Base-by-base conservation (phyloP, 2,797 vertebrate genomes). In the Siniperca obscura region DNA sequence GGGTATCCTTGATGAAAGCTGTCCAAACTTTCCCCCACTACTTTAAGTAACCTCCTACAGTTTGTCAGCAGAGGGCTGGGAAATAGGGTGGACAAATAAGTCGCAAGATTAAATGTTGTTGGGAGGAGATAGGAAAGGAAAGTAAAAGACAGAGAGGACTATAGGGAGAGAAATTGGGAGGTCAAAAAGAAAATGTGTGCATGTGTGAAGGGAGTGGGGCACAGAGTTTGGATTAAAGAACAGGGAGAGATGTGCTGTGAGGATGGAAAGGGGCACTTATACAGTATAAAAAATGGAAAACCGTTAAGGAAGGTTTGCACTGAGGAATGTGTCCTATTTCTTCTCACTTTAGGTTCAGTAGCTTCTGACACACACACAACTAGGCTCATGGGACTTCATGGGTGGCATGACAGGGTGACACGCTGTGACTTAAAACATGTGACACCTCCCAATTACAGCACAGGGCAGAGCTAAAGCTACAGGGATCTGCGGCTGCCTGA, bases 11-110 rank as follows among this genome's bases (percentile, higher is more conserved):
- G 91, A 95, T 94, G 93, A 95, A 95, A 93, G 88, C 94, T 94
- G 92, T 94, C 93, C 90, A 95, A 95, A 95, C 91, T 95, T 93
- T 91, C 79, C 84, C 84, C 76, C 68, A 36, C 88, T 74, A 79
- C 92, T 93, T 92, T 94, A 92, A 95, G 94, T 90, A 94, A 93
- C 92, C 88, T 94, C 94, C 90, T 84, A 89, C 90, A 90, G 92
- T 94, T 93, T 92, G 93, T 94, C 94, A 94, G 93, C 65, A 19
- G 84, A 92, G 87, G 81, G 85, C 90, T 88, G 80, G 80, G 82
- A 89, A 90, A 87, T 77, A 77, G 83, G 78, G 80, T 82, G 89
- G 84, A 94, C 90, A 93, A 94, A 94, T 92, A 94, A 92, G 88
- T 84, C 57, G 36, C 67, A 86, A 90, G 92, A 95, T 94, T 94